Evolutionary conservation across 2,888 invertebrate species (phyloP).

Genomic region (Phyto melanocephala): DNA sequence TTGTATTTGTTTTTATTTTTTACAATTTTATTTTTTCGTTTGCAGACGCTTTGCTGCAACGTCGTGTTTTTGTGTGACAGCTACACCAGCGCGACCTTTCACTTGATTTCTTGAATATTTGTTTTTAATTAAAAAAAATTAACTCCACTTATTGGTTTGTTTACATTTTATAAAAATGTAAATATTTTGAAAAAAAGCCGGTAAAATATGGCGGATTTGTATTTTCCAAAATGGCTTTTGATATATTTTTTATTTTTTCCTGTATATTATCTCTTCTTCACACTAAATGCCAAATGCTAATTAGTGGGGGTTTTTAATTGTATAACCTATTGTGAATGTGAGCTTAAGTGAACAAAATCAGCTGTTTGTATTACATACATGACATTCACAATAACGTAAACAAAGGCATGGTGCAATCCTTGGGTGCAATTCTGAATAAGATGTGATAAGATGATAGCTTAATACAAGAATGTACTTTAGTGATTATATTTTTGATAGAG

Average conservation of each 20-base stretch:
- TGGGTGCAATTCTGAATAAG: too few species aligned
- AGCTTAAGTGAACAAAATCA: background rate
- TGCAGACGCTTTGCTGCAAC: conserved; percentile 50
- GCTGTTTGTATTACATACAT: background rate
- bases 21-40: conserved; percentile 35
- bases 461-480: too few species aligned
- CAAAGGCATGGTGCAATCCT: too few species aligned
- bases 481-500: too few species aligned
- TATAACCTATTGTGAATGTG: conserved; percentile 27
- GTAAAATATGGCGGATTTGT: conserved; percentile 77
- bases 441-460: too few species aligned
- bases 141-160: conserved; percentile 58
- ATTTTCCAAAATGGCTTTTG: conserved; percentile 75
- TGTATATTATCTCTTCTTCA: conserved; percentile 59
- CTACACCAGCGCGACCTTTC: conserved; percentile 42
- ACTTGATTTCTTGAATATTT: conserved; percentile 33
- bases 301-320: conserved; percentile 28
- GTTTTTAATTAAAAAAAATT: conserved; percentile 20
- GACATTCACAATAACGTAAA: conserved; percentile 20
- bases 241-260: conserved; percentile 63
- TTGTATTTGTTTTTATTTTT: conserved; percentile 33
- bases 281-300: conserved; percentile 42
- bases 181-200: conserved; percentile 77
- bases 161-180: conserved; percentile 69
- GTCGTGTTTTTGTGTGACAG: conserved; percentile 36